Base-by-base conservation (phyloP, 2,888 invertebrate species). In the Beris morrisii region DNA sequence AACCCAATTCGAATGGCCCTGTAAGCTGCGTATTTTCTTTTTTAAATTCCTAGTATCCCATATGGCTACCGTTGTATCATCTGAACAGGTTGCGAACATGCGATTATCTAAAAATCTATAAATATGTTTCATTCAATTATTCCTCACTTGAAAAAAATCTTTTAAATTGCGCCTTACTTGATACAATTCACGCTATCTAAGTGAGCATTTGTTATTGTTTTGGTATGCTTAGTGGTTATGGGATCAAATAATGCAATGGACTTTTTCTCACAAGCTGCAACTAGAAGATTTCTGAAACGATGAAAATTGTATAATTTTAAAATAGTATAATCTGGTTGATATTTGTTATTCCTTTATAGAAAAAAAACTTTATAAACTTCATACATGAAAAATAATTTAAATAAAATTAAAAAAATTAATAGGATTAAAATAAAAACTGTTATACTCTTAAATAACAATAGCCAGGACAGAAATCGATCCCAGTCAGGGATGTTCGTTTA, bases 1-100 rank as follows among this genome's bases (percentile, higher is more conserved):
- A 55, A 94, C 96, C 96, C 96, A 97, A 81, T 94, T 95, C 0
- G 92, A 89, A 79, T 97, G 96, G 0, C 95, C 96, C 69, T 87
- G 85, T 9, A 96, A 83, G 12, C 89, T 88, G 67, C 90, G 85
- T 67, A 93, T 87, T 74, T 89, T 88, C 66, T 86, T 85, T 74
- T 89, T 91, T 63, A 95, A 81, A 78, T 90, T 91, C 64, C 97
- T 84, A n/a, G 91, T 87, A 79, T 97, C 96, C 96, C 96, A 97
- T 56, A 96, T 78, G 43, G 93, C 93, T 55, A 97, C 93, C 4
- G 95, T 94, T 13, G 89, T 91, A 78, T 97, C 96, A 78, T 97
- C 96, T 0, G 95, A 95, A 76, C 96, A 95, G 0, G 95, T 94
- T 0, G 95, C 95, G 82, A 97, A 95, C 80, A 90, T 87, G 66